These are phyloP conservation scores for Phycodurus eques DNA, from an alignment of 2,113 vertebrate species.

Conservation along the genomic window DNA sequence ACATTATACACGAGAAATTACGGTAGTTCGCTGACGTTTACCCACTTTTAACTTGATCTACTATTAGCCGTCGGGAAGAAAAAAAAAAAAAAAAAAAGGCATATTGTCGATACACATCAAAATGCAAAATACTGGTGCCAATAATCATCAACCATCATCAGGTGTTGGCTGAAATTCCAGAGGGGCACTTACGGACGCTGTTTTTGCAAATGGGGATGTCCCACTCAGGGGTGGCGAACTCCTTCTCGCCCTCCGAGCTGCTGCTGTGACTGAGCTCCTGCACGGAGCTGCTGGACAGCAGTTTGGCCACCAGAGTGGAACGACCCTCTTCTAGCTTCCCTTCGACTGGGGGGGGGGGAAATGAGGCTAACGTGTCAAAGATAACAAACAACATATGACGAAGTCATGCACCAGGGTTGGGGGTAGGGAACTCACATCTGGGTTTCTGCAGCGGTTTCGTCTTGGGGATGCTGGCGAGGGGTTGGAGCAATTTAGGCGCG, in stretches of 20 bases:
- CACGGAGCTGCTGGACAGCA: conserved; percentile 76
- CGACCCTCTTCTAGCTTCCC: conserved; percentile 81
- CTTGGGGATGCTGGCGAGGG: conserved; percentile 82
- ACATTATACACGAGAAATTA: too few relatives aligned
- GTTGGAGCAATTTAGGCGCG: conserved; percentile 79
- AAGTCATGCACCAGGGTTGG: not conserved
- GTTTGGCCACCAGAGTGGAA: conserved; percentile 79
- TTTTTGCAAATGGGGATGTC: conserved; percentile 85
- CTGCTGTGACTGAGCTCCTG: conserved; percentile 90
- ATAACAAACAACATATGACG: not conserved
- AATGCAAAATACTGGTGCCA: too few relatives aligned
- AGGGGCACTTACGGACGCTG: conserved; percentile 79
- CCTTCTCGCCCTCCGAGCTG: conserved; percentile 96
- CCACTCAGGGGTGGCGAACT: conserved; percentile 93
- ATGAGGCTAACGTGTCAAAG: conserved; percentile 11
- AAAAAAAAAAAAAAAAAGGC: too few relatives aligned
- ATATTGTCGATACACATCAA: too few relatives aligned
- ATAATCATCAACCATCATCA: too few relatives aligned
- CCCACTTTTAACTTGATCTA: too few relatives aligned
- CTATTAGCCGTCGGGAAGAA: too few relatives aligned
- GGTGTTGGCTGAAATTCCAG: too few relatives aligned
- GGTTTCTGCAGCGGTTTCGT: conserved; percentile 73
- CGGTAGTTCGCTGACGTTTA: too few relatives aligned
- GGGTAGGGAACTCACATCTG: conserved; percentile 53
- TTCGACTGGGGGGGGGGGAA: conserved; percentile 32